Evolutionary conservation across 2,797 vertebrate species (phyloP).

Genomic region (Anguilla anguilla): DNA sequence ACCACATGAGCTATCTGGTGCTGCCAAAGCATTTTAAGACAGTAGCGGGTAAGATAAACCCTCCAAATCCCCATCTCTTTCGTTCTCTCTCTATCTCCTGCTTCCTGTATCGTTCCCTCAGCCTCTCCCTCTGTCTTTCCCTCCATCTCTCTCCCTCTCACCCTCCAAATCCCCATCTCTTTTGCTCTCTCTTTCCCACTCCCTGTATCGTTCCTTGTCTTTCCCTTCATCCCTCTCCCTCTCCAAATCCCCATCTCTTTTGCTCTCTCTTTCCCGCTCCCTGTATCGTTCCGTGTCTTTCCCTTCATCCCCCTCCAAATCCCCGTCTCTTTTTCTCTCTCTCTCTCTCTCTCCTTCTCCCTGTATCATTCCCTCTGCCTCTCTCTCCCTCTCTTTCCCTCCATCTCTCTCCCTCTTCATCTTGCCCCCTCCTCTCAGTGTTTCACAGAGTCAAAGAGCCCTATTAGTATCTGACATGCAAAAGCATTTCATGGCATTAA

Average conservation of each 20-base stretch:
- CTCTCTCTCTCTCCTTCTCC: slow-evolving; percentile 4
- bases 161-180: no score
- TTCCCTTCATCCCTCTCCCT: no score
- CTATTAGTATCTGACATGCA: background rate
- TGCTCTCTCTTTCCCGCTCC: no score
- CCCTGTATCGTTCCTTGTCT: no score
- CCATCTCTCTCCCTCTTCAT: no score
- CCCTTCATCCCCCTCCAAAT: no score
- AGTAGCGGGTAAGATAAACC: background rate
- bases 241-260: no score
- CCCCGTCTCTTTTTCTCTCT: background rate
- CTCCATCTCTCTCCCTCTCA: background rate
- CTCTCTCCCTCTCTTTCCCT: no score
- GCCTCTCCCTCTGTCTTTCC: background rate
- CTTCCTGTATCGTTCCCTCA: slow-evolving; percentile 2
- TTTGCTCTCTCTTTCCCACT: no score
- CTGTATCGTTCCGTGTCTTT: no score
- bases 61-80: background rate
- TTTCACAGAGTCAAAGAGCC: background rate
- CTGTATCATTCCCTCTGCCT: background rate
- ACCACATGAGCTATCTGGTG: background rate
- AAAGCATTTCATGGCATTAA: background rate
- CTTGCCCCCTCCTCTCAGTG: background rate
- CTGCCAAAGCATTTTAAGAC: background rate
- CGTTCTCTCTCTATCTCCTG: background rate